Evolutionary conservation across 2,888 invertebrate species (phyloP), one percentile per base, ranked within the genome.

Genomic region (Torymus aiolomorphi): DNA sequence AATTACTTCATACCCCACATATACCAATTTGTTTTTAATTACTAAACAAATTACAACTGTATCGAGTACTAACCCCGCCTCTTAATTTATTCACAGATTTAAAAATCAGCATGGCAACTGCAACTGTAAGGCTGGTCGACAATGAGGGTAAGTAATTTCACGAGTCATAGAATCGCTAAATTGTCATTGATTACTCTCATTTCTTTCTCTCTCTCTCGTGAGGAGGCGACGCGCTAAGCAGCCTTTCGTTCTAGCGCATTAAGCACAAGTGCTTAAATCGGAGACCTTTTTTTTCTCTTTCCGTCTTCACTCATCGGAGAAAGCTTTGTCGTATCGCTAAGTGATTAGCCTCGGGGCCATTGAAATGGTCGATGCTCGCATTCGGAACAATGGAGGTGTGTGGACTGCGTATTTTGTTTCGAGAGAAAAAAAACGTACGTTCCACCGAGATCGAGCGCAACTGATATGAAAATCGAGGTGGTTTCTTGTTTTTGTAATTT

Each of bases 81-180:
- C 8, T 42, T 42, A 42, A 42, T 54, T 65, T 78, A 51, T 56
- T 74, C 56, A 24, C 65, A 80, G 73, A 77, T 5, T 71, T 13
- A 74, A 20, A 76, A 75, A 5, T 31, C 51, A 77, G 20, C 49
- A 81, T 82, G 81, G 81, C 81, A 49, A 80, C 81, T 52, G 80
- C 42, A 70, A 74, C 80, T 54, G 76, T 76, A 72, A 73, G 61
- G 52, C 56, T 65, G 65, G 31, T 74, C 63, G 77, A 73, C 59
- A 82, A 73, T 49, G 81, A 79, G 65, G 66, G 81, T 82, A 72
- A 82, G 81, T 82, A 78, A 81, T 81, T 81, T 81, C 78, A 81
- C 75, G 75, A 78, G 62, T 75, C 78, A 81, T 78, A 78, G 80
- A 73, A 71, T 77, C 76, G 73, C 73, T 73, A 73, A 76, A 80